Evolutionary conservation across 2,888 invertebrate species (phyloP), one percentile per base, ranked within the genome.

Genomic region (Diaphora mendica): DNA sequence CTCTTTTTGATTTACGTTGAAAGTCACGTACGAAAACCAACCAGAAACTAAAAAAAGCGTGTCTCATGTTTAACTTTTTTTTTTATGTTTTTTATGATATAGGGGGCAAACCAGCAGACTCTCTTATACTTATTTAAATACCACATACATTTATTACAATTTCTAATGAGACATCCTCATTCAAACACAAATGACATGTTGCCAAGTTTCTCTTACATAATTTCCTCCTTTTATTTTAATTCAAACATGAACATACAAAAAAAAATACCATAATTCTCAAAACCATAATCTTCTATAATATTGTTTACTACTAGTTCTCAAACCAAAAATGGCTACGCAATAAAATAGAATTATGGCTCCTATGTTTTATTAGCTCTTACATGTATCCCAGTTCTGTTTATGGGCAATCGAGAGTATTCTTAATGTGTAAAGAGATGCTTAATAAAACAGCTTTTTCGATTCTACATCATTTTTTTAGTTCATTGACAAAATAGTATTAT

Each of bases 371-470:
- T 88, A 77, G 87, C 86, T 82, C 85, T 85, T 88, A 51, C 23
- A 87, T 88, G 82, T 85, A 79, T 87, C 86, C 86, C 86, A 87
- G 88, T 87, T 87, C 80, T 81, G 77, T 81, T 88, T 88, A 89
- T 87, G 83, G 85, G 70, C 83, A 82, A 85, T 87, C 85, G 82
- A 79, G 78, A 78, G 72, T 79, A 84, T 87, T 87, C 85, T 81
- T 82, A 78, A 84, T 80, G 85, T 84, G 86, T 64, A 30, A 62
- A 62, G 30, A 62, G 30, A 30, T 30, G 17, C 1, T 15, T 26
- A n/a, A 15, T 59, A 3, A 3, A 59, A 59, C n/a, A 59, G 26
- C 3, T 15, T 15, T 59, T n/a, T n/a, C n/a, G n/a, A n/a, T n/a
- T n/a, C n/a, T n/a, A n/a, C n/a, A n/a, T n/a, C n/a, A n/a, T n/a